Evolutionary conservation across 2,797 vertebrate species (phyloP).

Genomic region (Anniella stebbinsi): DNA sequence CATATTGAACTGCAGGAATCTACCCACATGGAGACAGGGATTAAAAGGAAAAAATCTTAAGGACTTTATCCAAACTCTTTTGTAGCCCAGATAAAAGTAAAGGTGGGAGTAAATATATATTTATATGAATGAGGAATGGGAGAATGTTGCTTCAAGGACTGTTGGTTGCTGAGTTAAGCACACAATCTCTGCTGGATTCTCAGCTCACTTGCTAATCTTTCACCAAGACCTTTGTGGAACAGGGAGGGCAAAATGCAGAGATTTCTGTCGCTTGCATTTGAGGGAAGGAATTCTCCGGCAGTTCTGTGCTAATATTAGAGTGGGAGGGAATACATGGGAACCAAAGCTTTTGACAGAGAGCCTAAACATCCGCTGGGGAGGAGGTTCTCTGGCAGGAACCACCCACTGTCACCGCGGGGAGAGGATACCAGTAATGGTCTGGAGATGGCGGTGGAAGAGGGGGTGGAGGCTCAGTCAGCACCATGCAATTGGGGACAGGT

Average conservation of each 20-base stretch:
- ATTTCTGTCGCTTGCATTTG: neutral
- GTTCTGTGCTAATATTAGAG: neutral
- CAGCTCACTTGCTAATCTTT: neutral
- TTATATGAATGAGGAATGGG: no score
- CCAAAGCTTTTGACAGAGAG: neutral
- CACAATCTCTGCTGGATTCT: neutral
- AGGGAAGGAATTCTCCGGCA: neutral
- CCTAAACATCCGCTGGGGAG: no score
- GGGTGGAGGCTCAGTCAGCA: no score
- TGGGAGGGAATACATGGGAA: neutral
- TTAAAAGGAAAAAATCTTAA: neutral
- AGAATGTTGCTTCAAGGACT: neutral
- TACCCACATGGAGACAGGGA: neutral
- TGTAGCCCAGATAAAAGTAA: neutral
- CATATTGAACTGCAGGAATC: neutral
- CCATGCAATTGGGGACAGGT: no score
- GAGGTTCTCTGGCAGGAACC: neutral
- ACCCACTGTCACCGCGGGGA: neutral
- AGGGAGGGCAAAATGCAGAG: neutral
- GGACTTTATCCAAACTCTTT: neutral
- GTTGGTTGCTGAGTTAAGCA: neutral
- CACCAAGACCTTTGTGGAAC: neutral
- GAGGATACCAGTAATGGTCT: no score
- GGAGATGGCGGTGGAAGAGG: no score
- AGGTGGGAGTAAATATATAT: neutral